Base-by-base conservation (phyloP, 2,797 vertebrate species). In the Nannoperca obscura region DNA sequence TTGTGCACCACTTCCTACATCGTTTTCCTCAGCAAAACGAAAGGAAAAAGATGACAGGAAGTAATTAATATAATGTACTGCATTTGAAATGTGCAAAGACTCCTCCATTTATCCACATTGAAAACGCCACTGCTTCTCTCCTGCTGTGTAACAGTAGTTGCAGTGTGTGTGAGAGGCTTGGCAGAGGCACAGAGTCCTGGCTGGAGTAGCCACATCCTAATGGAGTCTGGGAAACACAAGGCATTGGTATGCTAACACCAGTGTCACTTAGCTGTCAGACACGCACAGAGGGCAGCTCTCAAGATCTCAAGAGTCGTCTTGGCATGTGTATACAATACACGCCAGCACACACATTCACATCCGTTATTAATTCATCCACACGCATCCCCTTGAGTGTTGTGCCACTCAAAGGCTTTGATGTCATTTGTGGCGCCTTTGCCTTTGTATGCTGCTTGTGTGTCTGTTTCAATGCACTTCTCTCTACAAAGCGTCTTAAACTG, bases 201-300 rank as follows among this genome's bases (percentile, higher is more conserved):
- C 82, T 80, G 85, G 75, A 87, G 75, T 73, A 62, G 83, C 85
- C 83, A 68, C 85, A 75, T 90, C 78, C 83, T 91, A 93, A 91
- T 88, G 86, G 80, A 88, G 79, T 81, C 85, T 63, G 86, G 74
- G 86, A 90, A 91, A 93, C 87, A 86, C 81, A 88, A 88, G 92
- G 83, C 88, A 89, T 87, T 89, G 90, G 88, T 86, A 86, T 88
- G 82, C 86, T 91, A 81, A 84, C 89, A 68, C 74, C 77, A 80
- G 80, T 83, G 87, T 86, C 86, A 71, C 83, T 89, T 79, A 52
- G 78, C 90, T 85, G 87, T 78, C 89, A 87, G 67, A 82, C 76
- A 55, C 76, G 63, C 82, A 91, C 80, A 85, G 62, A 78, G 88
- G 70, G 79, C 61, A 58, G 81, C 90, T 90, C 87, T 92, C 84